Base-by-base conservation (phyloP, 2,888 invertebrate genomes). In the Formica aserva region DNA sequence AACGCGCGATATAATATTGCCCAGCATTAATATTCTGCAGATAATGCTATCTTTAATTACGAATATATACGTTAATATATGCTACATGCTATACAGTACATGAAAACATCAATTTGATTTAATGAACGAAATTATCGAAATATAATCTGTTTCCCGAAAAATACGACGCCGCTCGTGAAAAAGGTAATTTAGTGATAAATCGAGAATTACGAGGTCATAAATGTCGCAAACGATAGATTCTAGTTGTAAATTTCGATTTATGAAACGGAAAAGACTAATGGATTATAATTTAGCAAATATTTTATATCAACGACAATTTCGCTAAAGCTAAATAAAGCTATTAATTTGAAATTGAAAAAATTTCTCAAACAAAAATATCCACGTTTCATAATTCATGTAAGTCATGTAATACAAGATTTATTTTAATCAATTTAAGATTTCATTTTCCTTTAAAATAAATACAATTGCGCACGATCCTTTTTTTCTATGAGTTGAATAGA, bases 91-190 rank as follows among this genome's bases (percentile, higher is more conserved):
- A 2, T 48, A 2, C 18, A 48, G 18, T 52, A 52, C 8, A 52
- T 52, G 26, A 9, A n/a, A 8, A 35, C 26, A 18, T 69, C 29
- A 41, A 69, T 48, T 48, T 45, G 15, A 60, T 62, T 74, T 80
- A 80, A 45, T 22, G n/a, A 1, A 4, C 18, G n/a, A 48, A 80
- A 80, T 80, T 80, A 60, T 60, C 45, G 45, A 80, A 45, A 80
- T 35, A 18, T 35, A 75, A 80, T 80, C 60, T 74, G 75, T 35
- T 75, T 75, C 60, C 13, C 75, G 60, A 18, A 13, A 62, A 80
- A 60, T 45, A 57, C 11, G 11, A 32, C 13, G 45, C 8, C 29
- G 32, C 18, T 78, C 18, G 29, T 41, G 29, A 78, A 72, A 74
- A 78, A 74, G 26, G 18, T 5, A 78, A 78, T 78, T 65, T 41